A percentile compares a stretch with the other conserved stretches of the same genome.
Evolutionary conservation across 2,113 vertebrate species (phyloP).

Genomic region (Emydura subglobosa): DNA sequence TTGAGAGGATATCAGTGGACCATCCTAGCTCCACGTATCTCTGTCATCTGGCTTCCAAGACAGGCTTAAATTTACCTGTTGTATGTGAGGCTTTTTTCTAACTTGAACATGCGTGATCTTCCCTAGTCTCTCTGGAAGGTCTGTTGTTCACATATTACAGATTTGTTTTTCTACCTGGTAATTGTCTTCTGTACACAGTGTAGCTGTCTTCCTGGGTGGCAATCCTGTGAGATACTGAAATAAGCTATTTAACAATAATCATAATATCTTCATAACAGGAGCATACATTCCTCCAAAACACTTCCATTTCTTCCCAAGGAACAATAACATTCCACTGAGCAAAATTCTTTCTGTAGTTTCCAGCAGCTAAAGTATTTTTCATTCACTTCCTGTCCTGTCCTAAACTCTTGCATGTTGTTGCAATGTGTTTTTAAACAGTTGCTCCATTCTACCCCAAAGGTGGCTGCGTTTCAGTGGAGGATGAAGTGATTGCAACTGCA

Average conservation of each 20-base stretch:
- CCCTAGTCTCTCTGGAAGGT: background rate
- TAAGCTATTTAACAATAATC: background rate
- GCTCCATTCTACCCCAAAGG: background rate
- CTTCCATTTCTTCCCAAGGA: background rate
- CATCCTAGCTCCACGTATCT: background rate
- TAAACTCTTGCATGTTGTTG: background rate
- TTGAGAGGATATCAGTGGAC: background rate
- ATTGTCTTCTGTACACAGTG: background rate
- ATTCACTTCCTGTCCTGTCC: rapidly evolving
- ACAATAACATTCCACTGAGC: background rate
- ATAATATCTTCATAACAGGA: background rate
- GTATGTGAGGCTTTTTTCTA: background rate
- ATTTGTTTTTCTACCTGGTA: background rate
- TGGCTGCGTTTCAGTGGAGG: rapidly evolving
- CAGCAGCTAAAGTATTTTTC: background rate
- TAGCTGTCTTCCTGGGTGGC: background rate
- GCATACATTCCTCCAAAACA: background rate
- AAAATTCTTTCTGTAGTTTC: background rate
- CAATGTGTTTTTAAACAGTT: background rate
- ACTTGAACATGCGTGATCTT: rapidly evolving
- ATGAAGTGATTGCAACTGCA: background rate
- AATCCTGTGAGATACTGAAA: background rate
- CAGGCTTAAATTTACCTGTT: background rate
- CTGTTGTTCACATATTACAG: background rate
- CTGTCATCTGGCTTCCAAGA: background rate